Evolutionary conservation across 2,888 invertebrate genomes (phyloP).

Genomic region (Taphrorychus bicolor): DNA sequence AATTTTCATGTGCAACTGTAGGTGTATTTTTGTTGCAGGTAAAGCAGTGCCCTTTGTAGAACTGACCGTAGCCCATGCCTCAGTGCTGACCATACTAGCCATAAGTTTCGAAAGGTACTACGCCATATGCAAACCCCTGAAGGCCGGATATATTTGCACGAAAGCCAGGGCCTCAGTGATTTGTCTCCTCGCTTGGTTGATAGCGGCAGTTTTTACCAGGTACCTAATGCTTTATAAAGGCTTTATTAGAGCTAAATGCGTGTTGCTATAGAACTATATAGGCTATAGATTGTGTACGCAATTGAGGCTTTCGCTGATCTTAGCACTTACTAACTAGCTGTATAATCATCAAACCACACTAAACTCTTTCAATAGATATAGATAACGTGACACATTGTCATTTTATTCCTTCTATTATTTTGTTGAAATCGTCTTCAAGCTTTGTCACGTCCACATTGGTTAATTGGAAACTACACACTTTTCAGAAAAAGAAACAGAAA

Average conservation of each 20-base stretch:
- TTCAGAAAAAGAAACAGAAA: no score
- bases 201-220: constrained; percentile 87
- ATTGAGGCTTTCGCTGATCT: background rate
- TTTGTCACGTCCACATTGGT: no score
- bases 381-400: no score
- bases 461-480: no score
- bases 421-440: no score
- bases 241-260: no score
- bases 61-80: constrained; percentile 89
- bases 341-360: background rate
- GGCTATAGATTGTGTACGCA: background rate
- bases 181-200: constrained; percentile 83
- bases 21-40: constrained; percentile 67
- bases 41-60: constrained; percentile 93
- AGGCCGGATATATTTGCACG: constrained; percentile 89
- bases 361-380: background rate
- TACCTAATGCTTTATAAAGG: constrained; percentile 60
- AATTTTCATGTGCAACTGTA: background rate
- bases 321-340: background rate
- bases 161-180: constrained; percentile 84
- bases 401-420: no score
- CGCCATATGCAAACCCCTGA: constrained; percentile 90
- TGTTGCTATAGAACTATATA: no score
- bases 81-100: constrained; percentile 90
- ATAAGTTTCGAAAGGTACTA: constrained; percentile 88